These are phyloP conservation scores for Bursaphelenchus okinawaensis DNA, from an alignment of 2,888 invertebrate genomes.

Conservation along the genomic window DNA sequence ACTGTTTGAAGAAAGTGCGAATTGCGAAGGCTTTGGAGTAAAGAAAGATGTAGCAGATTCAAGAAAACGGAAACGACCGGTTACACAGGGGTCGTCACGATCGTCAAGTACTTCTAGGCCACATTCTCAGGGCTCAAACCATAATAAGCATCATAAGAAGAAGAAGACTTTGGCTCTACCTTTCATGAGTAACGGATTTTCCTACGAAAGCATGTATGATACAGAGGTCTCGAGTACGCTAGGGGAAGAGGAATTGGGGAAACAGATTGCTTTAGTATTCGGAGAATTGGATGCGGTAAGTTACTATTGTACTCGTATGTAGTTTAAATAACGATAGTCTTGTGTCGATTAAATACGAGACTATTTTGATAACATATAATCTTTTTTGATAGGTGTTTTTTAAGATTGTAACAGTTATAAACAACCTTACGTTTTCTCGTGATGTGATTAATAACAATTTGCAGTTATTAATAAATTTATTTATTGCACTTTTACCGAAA, in stretches of 20 bases:
- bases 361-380: too few relatives aligned
- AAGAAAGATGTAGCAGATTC: neutral
- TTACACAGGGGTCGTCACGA: neutral
- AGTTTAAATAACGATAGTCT: too few relatives aligned
- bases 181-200: constrained; percentile 12
- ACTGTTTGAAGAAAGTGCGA: neutral
- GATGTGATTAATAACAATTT: too few relatives aligned
- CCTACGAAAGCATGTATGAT: constrained; percentile 10
- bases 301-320: too few relatives aligned
- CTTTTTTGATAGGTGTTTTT: too few relatives aligned
- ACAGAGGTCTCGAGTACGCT: constrained; percentile 12
- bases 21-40: neutral
- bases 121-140: constrained; percentile 6
- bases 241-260: constrained; percentile 19
- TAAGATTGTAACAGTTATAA: too few relatives aligned
- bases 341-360: too few relatives aligned
- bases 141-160: constrained; percentile 8
- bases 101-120: neutral
- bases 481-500: too few relatives aligned
- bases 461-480: too few relatives aligned
- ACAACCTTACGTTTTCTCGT: too few relatives aligned
- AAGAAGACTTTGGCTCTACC: neutral
- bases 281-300: constrained; percentile 25
- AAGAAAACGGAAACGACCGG: neutral
- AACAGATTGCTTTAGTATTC: constrained; percentile 21